A percentile compares a stretch with the other conserved stretches of the same genome.
Conservation (phyloP, 1,140 invertebrate genomes). For the Drosophila melanica region DNA sequence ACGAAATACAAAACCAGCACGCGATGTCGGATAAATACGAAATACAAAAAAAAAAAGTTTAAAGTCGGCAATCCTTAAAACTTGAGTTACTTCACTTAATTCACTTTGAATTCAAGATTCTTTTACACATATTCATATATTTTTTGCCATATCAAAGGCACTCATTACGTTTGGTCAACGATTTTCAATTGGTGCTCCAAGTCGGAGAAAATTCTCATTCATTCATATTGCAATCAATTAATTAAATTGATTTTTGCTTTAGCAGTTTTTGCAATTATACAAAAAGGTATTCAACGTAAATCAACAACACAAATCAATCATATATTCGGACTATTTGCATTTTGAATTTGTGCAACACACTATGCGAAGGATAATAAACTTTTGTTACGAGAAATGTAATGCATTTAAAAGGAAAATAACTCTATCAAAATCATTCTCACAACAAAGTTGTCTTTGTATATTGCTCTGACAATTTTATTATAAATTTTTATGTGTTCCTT, state of each 20-base stretch:
- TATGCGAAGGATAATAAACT: neutral
- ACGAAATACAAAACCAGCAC: conserved; percentile 65
- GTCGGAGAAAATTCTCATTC: conserved; percentile 6
- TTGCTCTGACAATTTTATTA: neutral
- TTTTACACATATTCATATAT: conserved; percentile 2
- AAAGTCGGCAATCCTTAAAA: neutral
- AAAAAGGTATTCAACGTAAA: conserved; percentile 56
- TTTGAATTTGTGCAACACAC: conserved; percentile 15
- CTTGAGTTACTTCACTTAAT: neutral
- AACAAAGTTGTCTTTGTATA: neutral
- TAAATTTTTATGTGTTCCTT: neutral
- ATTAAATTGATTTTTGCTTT: conserved; percentile 62
- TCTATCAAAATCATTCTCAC: too few species aligned
- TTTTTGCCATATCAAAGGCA: conserved; percentile 13
- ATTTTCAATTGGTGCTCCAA: conserved; percentile 7
- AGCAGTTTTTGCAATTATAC: conserved; percentile 57
- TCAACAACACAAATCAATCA: conserved; percentile 9
- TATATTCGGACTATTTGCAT: conserved; percentile 14
- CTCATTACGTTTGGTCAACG: neutral
- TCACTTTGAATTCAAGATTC: conserved; percentile 6
- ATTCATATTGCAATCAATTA: conserved; percentile 51
- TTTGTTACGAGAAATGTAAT: neutral
- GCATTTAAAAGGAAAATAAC: neutral
- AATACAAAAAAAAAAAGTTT: neutral
- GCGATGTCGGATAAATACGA: conserved; percentile 41